Base-by-base conservation (phyloP, 2,113 vertebrate genomes). In the Andinoacara biseriatus region DNA sequence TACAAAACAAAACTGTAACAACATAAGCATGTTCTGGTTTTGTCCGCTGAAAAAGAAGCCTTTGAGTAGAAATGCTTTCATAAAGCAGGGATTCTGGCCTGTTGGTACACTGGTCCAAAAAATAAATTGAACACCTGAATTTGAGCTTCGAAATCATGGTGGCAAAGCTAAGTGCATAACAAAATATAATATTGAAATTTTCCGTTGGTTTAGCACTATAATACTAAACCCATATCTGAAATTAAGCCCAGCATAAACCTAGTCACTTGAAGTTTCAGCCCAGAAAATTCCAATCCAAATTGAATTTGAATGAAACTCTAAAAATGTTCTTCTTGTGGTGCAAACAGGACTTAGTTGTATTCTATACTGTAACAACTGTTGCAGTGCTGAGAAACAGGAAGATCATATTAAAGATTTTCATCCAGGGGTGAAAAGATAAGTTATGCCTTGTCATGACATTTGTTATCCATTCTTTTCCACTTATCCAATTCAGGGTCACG, bases 391-490 rank as follows among this genome's bases (percentile, higher is more conserved):
- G 81, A 90, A 89, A 80, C 74, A 69, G 46, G 78, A 59, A 35
- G 74, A 83, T 63, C 15, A n/a, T 38, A 38, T 38, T 5, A 52
- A 52, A 26, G 6, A 78, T 80, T 81, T 74, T 82, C 86, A 90
- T 62, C 80, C 87, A 86, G 75, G 85, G 80, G 90, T 90, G 85
- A 90, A 85, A 79, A 80, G 29, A 89, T 77, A 86, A 78, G 75
- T 83, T 82, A 86, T 75, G 84, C 81, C 78, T 89, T 86, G 20
- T 61, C 78, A 46, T 0, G 15, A 69, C 63, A 49, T 24, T 69
- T 69, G 26, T 22, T 69, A 33, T 33, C 31, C 31, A 33, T 33
- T 4, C 6, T 33, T 5, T 33, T 33, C 31, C 31, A 33, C 31
- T 33, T 33, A 33, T 33, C 31, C 31, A 33, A 33, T 33, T 33